Evolutionary conservation across 1,140 invertebrate species (phyloP).

Genomic region (Lysiphlebus fabarum): DNA sequence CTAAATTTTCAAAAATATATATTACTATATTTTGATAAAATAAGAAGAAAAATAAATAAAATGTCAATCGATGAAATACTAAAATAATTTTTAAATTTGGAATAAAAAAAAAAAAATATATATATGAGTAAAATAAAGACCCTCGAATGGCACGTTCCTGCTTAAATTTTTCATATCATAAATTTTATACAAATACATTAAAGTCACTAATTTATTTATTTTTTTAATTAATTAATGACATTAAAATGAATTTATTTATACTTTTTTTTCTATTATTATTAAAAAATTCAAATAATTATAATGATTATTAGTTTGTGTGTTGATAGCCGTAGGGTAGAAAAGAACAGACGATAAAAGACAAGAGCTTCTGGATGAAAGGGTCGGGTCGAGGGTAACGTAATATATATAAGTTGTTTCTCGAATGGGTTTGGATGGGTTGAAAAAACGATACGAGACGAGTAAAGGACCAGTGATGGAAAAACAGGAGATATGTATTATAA

Average conservation of each 20-base stretch:
- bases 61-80: neutral
- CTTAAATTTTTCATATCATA: slow-evolving; percentile 24
- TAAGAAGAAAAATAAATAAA: no score
- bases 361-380: neutral
- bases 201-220: no score
- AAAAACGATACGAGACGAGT: neutral
- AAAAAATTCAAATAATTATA: neutral
- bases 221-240: no score
- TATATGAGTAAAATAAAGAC: slow-evolving; percentile 17
- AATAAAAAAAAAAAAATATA: slow-evolving; percentile 21
- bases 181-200: no score
- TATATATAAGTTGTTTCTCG: no score
- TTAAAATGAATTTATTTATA: no score
- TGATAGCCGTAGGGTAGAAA: neutral
- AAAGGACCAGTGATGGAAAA: slow-evolving; percentile 2
- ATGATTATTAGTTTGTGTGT: slow-evolving; percentile 1
- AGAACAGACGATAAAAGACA: neutral
- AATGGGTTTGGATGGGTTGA: neutral
- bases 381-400: no score
- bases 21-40: no score
- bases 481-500: slow-evolving; percentile 11
- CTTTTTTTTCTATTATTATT: no score
- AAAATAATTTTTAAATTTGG: neutral
- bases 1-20: no score
- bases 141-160: slow-evolving; percentile 22